phyloP scores from a whole-genome alignment of 1,140 invertebrate species.

The Physella acuta region DNA sequence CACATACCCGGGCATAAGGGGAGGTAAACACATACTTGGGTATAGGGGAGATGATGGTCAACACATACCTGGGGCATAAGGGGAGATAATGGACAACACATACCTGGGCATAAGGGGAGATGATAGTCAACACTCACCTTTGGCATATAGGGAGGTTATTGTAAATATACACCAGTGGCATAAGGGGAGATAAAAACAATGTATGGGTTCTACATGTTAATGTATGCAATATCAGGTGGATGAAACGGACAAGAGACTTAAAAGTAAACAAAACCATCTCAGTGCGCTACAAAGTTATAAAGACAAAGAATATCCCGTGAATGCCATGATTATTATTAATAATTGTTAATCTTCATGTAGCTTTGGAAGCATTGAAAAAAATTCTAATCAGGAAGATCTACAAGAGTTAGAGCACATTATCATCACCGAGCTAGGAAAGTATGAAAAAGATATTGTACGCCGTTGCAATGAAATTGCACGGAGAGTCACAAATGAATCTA shows the following conservation, averaged over 20 bases:
- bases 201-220: too few species aligned
- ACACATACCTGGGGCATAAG: too few species aligned
- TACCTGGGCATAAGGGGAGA: too few species aligned
- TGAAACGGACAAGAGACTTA: conserved; percentile 39
- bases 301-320: conserved; percentile 59
- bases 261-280: conserved; percentile 46
- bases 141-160: too few species aligned
- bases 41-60: too few species aligned
- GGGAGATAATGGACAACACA: too few species aligned
- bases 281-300: conserved; percentile 50
- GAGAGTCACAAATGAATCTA: conserved; percentile 46
- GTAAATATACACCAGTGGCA: too few species aligned
- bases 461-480: conserved; percentile 41
- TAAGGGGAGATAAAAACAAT: too few species aligned
- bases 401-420: conserved; percentile 55
- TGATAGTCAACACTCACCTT: too few species aligned
- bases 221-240: conserved; percentile 41
- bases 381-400: conserved; percentile 48
- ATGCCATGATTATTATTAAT: conserved; percentile 56
- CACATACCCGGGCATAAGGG: too few species aligned
- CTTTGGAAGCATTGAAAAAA: conserved; percentile 50
- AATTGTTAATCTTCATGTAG: conserved; percentile 52
- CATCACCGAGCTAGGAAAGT: conserved; percentile 50
- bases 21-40: too few species aligned
- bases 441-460: conserved; percentile 45